Evolutionary conservation across 64 coral and sea anemone species (phyloP), one percentile per base, ranked within the genome.

Genomic region (Actinia tenebrosa): DNA sequence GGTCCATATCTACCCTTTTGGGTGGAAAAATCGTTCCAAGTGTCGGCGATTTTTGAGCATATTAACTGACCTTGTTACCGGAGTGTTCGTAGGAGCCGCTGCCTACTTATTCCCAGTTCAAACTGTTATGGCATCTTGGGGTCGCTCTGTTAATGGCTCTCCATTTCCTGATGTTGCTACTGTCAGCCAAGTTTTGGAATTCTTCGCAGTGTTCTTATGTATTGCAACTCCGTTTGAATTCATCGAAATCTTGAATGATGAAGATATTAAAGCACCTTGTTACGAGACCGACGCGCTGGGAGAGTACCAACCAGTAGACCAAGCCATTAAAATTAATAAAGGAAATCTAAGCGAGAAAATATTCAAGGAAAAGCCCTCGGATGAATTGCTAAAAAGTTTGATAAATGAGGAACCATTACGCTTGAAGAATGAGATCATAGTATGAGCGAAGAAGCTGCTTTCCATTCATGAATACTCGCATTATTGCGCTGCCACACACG

Each of bases 201-300:
- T 60, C 42, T 43, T 85, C 59, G 42, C 83, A 45, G 17, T 85
- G 2, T 58, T 85, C 42, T 61, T 0, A 2, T 85, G 83, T 46
- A 85, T 85, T 18, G 83, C 42, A 20, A 45, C 53, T 58, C 83
- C 83, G 16, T 85, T 85, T 60, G 83, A 85, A 46, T 17, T 85
- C 26, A 55, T 85, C 20, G 83, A 58, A 64, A 85, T 85, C 56
- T n/a, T 85, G 60, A 64, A 64, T 44, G 83, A 85, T 14, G 83
- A 8, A 23, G 30, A 60, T 19, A 19, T 13, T 14, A 75, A 75
- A 13, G 25, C 69, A 75, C 7, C 26, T 0, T 10, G 2, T 42
- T 26, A 75, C 25, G 42, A 75, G 42, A 75, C 23, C 25, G 69
- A 25, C 10, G 11, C 20, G 68, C 25, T 75, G 69, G 23, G 22